A percentile compares a stretch with the other conserved stretches of the same genome.
Evolutionary conservation across 1,140 invertebrate genomes (phyloP).

Genomic region (Rhopalosiphum maidis): DNA sequence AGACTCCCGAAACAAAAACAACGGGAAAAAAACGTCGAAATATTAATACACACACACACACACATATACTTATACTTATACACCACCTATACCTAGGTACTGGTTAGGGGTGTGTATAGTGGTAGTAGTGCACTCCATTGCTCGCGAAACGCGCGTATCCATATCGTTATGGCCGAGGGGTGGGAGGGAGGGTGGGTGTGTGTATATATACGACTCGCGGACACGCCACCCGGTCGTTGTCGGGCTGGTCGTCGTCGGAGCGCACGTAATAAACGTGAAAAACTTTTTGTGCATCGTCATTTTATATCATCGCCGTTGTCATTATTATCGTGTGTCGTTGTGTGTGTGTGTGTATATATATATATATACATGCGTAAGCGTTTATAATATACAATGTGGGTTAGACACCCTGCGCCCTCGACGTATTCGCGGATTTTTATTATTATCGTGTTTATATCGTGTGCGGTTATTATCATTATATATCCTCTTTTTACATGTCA

Average conservation of each 20-base stretch:
- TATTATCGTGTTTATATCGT: background rate
- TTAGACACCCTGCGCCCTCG: background rate
- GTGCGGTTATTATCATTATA: background rate
- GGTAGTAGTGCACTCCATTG: background rate
- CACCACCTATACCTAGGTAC: background rate
- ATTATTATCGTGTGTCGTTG: background rate
- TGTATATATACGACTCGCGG: background rate
- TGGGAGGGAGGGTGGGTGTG: no score
- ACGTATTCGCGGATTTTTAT: background rate
- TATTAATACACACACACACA: background rate
- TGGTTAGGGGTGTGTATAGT: background rate
- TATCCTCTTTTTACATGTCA: background rate
- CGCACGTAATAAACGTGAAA: conserved; percentile 3
- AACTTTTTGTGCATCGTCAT: conserved; percentile 32
- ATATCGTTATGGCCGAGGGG: background rate
- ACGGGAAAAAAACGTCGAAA: background rate
- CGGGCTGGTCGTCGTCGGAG: background rate
- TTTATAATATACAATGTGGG: background rate
- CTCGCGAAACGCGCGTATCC: background rate
- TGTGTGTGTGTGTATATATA: background rate
- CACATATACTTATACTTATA: background rate
- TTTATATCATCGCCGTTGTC: background rate
- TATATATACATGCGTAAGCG: no score
- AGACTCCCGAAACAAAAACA: background rate
- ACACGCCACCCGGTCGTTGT: conserved; percentile 34